Evolutionary conservation across 2,797 vertebrate genomes (phyloP).

Genomic region (Hydrophis major): DNA sequence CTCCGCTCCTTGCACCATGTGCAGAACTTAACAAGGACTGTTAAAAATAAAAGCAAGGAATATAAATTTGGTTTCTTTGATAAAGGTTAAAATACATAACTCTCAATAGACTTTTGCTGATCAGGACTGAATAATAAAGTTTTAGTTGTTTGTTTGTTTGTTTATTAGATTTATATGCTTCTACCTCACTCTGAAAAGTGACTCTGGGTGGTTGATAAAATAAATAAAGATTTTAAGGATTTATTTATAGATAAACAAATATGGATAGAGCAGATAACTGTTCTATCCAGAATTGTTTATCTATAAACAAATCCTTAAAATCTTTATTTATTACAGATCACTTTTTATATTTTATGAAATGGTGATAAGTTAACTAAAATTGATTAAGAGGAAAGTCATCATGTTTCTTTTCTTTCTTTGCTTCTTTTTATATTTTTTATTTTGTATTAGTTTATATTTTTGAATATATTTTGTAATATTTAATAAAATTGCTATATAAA

Average conservation of each 20-base stretch:
- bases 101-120: neutral
- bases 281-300: no score
- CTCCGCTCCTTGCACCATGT: no score
- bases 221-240: neutral
- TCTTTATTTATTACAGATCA: neutral
- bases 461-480: neutral
- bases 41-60: neutral
- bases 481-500: neutral
- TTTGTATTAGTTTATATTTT: neutral
- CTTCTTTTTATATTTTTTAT: neutral
- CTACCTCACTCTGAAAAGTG: neutral
- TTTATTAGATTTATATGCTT: neutral
- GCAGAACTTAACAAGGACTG: neutral
- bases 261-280: neutral
- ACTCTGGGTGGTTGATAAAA: neutral
- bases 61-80: neutral
- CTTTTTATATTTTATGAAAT: neutral
- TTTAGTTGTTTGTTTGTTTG: neutral
- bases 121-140: neutral
- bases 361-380: neutral
- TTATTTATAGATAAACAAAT: neutral
- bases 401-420: conserved; percentile 24
- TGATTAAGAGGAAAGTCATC: neutral
- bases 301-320: no score
- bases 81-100: neutral